Conservation (phyloP, 2,797 vertebrate species). For the Calcarius lapponicus region DNA sequence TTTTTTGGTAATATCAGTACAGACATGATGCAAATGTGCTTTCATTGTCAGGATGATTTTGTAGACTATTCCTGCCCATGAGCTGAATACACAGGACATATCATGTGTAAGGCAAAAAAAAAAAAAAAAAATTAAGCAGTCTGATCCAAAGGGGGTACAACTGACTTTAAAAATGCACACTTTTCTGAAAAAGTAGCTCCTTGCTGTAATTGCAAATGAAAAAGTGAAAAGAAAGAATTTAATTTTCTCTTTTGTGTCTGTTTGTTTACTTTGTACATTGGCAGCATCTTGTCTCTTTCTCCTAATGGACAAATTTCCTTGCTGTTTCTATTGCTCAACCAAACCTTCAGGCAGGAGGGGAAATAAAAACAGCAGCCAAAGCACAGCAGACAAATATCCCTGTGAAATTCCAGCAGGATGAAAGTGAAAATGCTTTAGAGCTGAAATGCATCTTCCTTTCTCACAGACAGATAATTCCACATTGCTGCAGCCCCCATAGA, state of each 20-base stretch:
- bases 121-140: background rate
- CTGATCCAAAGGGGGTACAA: background rate
- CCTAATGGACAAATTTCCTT: constrained; percentile 12
- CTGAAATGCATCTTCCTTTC: background rate
- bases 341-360: background rate
- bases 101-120: background rate
- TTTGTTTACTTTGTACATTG: background rate
- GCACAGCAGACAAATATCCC: background rate
- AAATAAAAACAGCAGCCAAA: background rate
- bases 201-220: background rate
- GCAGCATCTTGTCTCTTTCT: background rate
- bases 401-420: background rate
- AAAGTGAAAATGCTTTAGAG: background rate
- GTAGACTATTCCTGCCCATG: background rate
- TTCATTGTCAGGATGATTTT: background rate
- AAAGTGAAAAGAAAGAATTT: background rate
- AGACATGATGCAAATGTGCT: constrained; percentile 44
- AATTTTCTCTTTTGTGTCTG: background rate
- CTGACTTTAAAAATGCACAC: background rate
- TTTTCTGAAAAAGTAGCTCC: background rate
- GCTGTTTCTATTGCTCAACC: background rate
- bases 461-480: background rate
- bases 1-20: constrained; percentile 8
- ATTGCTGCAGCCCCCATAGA: background rate
- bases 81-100: background rate